Conservation (phyloP, 2,888 invertebrate genomes). For the Ichneumon xanthorius region DNA sequence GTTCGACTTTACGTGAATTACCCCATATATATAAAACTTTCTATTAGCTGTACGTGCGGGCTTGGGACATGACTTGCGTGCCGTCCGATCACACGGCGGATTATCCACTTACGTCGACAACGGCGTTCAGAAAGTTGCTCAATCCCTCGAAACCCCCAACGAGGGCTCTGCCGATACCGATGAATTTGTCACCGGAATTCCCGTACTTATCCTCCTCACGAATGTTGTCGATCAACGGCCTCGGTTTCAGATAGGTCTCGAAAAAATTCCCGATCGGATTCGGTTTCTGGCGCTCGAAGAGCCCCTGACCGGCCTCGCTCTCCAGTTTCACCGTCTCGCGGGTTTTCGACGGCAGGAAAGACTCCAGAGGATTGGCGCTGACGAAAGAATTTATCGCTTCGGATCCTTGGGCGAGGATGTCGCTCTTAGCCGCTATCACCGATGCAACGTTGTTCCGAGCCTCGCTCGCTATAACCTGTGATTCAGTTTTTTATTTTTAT, state of each 20-base stretch:
- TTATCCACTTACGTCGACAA: constrained; percentile 86
- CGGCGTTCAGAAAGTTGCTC: constrained; percentile 88
- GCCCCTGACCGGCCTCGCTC: constrained; percentile 73
- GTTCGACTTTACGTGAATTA: background rate
- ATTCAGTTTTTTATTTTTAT: background rate
- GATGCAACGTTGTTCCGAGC: constrained; percentile 76
- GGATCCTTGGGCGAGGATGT: constrained; percentile 65
- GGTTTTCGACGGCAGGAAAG: constrained; percentile 65
- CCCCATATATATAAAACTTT: constrained; percentile 9
- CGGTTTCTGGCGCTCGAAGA: constrained; percentile 74
- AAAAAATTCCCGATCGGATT: constrained; percentile 74
- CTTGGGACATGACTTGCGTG: background rate
- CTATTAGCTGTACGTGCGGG: constrained; percentile 8
- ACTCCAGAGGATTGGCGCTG: constrained; percentile 50
- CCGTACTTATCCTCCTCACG: constrained; percentile 92
- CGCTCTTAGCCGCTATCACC: constrained; percentile 73
- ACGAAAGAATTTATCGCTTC: constrained; percentile 59
- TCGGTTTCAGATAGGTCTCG: constrained; percentile 85
- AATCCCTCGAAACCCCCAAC: constrained; percentile 90
- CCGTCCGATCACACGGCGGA: background rate
- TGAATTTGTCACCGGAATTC: constrained; percentile 90
- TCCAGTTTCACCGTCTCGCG: constrained; percentile 78
- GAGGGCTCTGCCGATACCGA: constrained; percentile 87
- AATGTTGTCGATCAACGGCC: constrained; percentile 91
- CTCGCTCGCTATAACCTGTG: constrained; percentile 77